These are phyloP conservation scores for Caprella mutica DNA, from an alignment of 2,888 invertebrate genomes.

Conservation along the genomic window DNA sequence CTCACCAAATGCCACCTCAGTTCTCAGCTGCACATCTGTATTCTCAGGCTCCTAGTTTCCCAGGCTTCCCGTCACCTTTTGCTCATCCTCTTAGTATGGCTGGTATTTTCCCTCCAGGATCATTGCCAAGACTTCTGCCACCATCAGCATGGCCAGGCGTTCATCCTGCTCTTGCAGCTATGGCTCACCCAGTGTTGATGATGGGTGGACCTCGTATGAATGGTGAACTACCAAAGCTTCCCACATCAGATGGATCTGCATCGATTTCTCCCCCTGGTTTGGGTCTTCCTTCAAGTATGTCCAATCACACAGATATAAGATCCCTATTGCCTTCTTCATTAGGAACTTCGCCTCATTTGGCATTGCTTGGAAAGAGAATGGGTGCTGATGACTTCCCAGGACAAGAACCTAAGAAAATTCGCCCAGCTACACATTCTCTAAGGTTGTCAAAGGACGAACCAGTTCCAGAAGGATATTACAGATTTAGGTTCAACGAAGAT, in stretches of 20 bases:
- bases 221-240: conserved; percentile 31
- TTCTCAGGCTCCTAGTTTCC: conserved; percentile 29
- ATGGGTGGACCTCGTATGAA: conserved; percentile 44
- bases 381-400: conserved; percentile 43
- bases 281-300: conserved; percentile 13
- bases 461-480: conserved; percentile 74
- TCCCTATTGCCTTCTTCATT: conserved; percentile 21
- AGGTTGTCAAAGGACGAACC: conserved; percentile 75
- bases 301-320: conserved; percentile 19
- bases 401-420: conserved; percentile 51
- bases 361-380: conserved; percentile 32
- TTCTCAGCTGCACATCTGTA: conserved; percentile 21
- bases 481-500: conserved; percentile 80
- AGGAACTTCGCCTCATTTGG: conserved; percentile 31
- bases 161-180: conserved; percentile 37
- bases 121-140: conserved; percentile 27
- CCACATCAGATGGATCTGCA: conserved; percentile 17
- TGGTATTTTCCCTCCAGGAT: conserved; percentile 24
- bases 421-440: conserved; percentile 51
- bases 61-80: conserved; percentile 25
- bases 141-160: conserved; percentile 27
- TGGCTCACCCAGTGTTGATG: conserved; percentile 36
- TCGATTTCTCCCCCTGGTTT: conserved; percentile 13
- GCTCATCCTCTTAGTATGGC: conserved; percentile 27
- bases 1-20: conserved; percentile 13